Evolutionary conservation across 2,113 vertebrate genomes (phyloP), one percentile per base, ranked within the genome.

Genomic region (Podarcis cretensis): DNA sequence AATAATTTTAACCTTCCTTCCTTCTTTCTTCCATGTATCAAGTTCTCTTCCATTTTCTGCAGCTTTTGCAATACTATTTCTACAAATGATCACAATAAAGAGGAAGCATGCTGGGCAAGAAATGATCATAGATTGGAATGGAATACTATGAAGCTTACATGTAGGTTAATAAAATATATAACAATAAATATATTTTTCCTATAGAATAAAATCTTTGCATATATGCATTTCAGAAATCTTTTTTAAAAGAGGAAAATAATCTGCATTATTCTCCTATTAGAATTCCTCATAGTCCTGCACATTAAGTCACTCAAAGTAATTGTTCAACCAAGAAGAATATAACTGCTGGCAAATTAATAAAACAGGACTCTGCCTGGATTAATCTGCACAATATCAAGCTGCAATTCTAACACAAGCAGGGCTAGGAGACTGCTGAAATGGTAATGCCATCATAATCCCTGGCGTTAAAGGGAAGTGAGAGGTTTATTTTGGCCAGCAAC

Each of bases 321-420:
- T 94, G 78, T 69, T 87, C 0, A 9, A 90, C 68, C 18, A 93
- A 77, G 79, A 91, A 90, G 30, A 80, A 92, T 87, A 40, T 90
- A 84, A 43, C n/a, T 88, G 78, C 14, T 54, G 86, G 30, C 43
- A 92, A 94, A 93, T 43, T 71, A 94, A 93, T 92, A 65, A 80
- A 88, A 90, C 79, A 71, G 74, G 77, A 83, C 16, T 48, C 79
- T 95, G 93, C 93, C 94, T 95, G 95, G 95, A 96, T 96, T 95
- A 96, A 93, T 93, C 93, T 88, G 94, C 97, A 96, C 93, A 92
- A 95, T 96, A 96, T 96, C 96, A 96, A 92, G 92, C 95, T 94
- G 87, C 87, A 93, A 96, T 96, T 97, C 97, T 94, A 96, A 93
- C 96, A 94, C 86, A 95, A 96, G 91, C 91, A 93, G 94, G 92